Base-by-base conservation (phyloP, 2,888 invertebrate genomes). In the Harpalus rubripes region DNA sequence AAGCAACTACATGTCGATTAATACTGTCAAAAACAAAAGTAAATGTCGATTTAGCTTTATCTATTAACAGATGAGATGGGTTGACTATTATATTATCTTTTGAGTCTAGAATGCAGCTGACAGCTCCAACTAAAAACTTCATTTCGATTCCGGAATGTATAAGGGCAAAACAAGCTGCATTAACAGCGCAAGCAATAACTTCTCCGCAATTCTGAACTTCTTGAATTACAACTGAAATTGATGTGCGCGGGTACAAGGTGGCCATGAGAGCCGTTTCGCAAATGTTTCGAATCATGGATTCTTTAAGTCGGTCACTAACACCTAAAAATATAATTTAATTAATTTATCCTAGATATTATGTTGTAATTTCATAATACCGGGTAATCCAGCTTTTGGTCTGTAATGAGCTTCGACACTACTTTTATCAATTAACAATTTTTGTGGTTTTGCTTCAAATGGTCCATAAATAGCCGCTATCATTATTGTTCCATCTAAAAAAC, bases 161-260 rank as follows among this genome's bases (percentile, higher is more conserved):
- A 41, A 98, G 92, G 0, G 98, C 96, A 85, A 98, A 91, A 90
- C 97, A 97, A 0, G 94, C 93, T 26, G 96, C 95, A 92, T 98
- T 98, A 44, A 98, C 92, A 12, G 95, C 94, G 90, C 96, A 96
- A 0, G 97, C 95, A 81, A 98, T 91, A 91, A 97, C 97, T 87
- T 96, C 95, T 87, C 96, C 96, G 90, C 92, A 93, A 91, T 97
- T 95, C 89, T 98, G 96, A 89, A 98, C 91, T 92, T 98, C 98
- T 90, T 98, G 98, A 81, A 98, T 90, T 81, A 96, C 95, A 59
- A 98, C 92, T 0, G 94, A 93, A 87, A 98, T 94, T 32, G 95
- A 94, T 0, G 97, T 95, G 76, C 97, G 93, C 4, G 98, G 98
- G 92, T 97, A 95, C 56, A 96, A 89, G 18, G 94, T 92, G 0